Evolutionary conservation across 2,888 invertebrate genomes (phyloP), one percentile per base, ranked within the genome.

Genomic region (Heliconius aoede): DNA sequence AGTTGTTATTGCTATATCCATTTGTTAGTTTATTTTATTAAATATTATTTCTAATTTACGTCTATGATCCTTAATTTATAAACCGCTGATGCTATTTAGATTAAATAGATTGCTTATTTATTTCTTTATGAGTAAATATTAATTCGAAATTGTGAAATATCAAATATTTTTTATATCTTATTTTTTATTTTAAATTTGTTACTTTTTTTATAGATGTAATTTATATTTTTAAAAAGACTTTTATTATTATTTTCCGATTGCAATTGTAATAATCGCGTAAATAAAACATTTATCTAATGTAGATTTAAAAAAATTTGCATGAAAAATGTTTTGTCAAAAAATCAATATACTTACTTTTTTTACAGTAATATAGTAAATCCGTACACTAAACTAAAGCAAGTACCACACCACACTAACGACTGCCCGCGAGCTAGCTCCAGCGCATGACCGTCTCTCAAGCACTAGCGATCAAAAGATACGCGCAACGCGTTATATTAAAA

Each of bases 401-500:
- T 72, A 74, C 72, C 7, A 60, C 76, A 78, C 78, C 69, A 30
- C 67, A 72, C 51, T 28, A 72, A 55, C n/a, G n/a, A 77, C 71
- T 76, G 55, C 51, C 65, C 67, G 67, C 46, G 32, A 78, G 46
- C 24, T 72, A 74, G 64, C 69, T 46, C 36, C 65, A 61, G 69
- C 79, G 72, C 73, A 72, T 67, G 78, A 68, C 76, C 51, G 72
- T 72, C 74, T 78, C 76, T 58, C 51, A 55, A 74, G 58, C 68
- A 76, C 78, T 78, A 76, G 68, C 65, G 36, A 32, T 60, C 24
- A 46, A 71, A 15, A 46, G 58, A 73, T 65, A 46, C 74, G n/a
- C 62, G 74, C 73, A 9, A 51, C 76, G 64, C 68, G 79, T 78
- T 79, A 76, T 79, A 79, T 78, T 76, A 74, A 78, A 74, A 73